phyloP scores from a whole-genome alignment of 2,113 vertebrate genomes.

The Carlito syrichta region DNA sequence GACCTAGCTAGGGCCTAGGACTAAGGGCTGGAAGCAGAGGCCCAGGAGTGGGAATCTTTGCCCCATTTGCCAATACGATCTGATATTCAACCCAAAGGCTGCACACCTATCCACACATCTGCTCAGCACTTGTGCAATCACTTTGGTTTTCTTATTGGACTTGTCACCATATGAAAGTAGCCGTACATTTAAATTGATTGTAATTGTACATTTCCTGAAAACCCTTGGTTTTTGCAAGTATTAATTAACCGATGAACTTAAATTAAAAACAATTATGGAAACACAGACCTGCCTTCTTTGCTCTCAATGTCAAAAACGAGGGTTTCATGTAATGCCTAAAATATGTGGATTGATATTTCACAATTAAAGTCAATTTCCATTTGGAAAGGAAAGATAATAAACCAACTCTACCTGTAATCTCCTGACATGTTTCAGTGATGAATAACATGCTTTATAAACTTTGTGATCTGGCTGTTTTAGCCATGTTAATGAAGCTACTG shows the following conservation, averaged over 20 bases:
- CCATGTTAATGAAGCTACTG: slow-evolving; percentile 44
- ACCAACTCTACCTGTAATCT: slow-evolving; percentile 68
- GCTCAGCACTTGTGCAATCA: slow-evolving; percentile 80
- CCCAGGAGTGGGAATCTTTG: not conserved
- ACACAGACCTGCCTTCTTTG: slow-evolving; percentile 77
- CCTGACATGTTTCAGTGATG: slow-evolving; percentile 74
- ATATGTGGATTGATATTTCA: slow-evolving; percentile 78
- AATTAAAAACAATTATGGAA: slow-evolving; percentile 90
- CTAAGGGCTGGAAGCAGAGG: not conserved
- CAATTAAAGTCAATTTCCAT: slow-evolving; percentile 75
- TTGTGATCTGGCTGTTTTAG: slow-evolving; percentile 62
- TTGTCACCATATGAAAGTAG: slow-evolving; percentile 83
- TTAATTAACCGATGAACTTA: slow-evolving; percentile 84
- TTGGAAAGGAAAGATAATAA: slow-evolving; percentile 75
- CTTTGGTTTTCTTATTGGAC: slow-evolving; percentile 80
- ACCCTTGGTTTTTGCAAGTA: slow-evolving; percentile 81
- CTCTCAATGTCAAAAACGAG: slow-evolving; percentile 78
- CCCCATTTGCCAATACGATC: slow-evolving; percentile 58
- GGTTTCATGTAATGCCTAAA: slow-evolving; percentile 76
- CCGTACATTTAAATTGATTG: slow-evolving; percentile 83
- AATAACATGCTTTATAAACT: slow-evolving; percentile 69
- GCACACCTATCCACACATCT: slow-evolving; percentile 79
- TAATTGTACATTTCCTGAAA: slow-evolving; percentile 89
- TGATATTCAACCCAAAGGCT: slow-evolving; percentile 69
- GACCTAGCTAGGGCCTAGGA: not conserved